These are phyloP conservation scores for Choreutis nemorana DNA, from an alignment of 2,888 invertebrate genomes.

Conservation along the genomic window DNA sequence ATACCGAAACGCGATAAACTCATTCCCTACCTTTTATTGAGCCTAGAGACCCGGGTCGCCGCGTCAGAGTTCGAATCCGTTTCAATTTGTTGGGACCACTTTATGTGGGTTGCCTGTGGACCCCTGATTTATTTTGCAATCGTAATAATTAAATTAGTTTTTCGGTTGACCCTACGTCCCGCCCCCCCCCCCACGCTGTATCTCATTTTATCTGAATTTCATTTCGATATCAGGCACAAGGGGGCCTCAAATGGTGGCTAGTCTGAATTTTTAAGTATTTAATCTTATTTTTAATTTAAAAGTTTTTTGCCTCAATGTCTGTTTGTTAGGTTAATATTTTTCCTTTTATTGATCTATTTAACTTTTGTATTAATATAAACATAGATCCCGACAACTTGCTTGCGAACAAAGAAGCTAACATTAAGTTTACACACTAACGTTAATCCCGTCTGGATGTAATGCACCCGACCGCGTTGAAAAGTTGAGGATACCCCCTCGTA, in stretches of 20 bases:
- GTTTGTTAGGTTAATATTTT: too few relatives aligned
- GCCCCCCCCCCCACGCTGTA: too few relatives aligned
- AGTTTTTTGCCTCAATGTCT: too few relatives aligned
- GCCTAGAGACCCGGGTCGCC: conserved; percentile 14
- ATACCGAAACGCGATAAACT: conserved; percentile 32
- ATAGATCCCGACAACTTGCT: too few relatives aligned
- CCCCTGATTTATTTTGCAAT: conserved; percentile 19
- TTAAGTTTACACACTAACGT: conserved; percentile 38
- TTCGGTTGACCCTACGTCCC: too few relatives aligned
- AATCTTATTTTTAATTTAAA: too few relatives aligned
- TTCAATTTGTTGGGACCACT: conserved; percentile 36
- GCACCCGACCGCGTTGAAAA: conserved; percentile 41
- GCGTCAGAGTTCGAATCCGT: conserved; percentile 17
- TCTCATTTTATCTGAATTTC: too few relatives aligned
- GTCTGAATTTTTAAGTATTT: too few relatives aligned
- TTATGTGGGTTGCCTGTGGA: conserved; percentile 20
- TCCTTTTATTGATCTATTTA: too few relatives aligned
- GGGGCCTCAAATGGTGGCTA: too few relatives aligned
- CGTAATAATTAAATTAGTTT: conserved; percentile 34
- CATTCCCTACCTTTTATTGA: conserved; percentile 18
- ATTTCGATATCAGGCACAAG: too few relatives aligned
- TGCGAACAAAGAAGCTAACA: conserved; percentile 40
- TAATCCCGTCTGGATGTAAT: conserved; percentile 45
- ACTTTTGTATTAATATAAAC: too few relatives aligned
- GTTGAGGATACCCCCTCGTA: conserved; percentile 34